A percentile compares a stretch with the other conserved stretches of the same genome.
Conservation (phyloP, 2,113 vertebrate genomes). For the Ploceus nigricollis region DNA sequence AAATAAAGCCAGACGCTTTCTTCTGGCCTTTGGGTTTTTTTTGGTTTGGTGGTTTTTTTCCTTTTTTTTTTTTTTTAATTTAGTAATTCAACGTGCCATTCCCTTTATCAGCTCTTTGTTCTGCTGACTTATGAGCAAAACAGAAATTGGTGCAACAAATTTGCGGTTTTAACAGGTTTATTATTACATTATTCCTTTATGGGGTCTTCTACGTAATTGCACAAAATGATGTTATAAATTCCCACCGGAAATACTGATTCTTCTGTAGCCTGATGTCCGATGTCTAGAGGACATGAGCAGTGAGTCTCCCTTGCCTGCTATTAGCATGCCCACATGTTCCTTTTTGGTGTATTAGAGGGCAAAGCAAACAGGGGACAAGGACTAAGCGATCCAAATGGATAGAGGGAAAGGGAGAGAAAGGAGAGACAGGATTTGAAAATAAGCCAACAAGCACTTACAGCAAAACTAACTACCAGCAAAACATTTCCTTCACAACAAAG, state of each 20-base stretch:
- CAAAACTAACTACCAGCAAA: conserved; percentile 66
- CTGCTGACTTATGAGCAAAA: conserved; percentile 69
- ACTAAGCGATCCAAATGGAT: conserved; percentile 55
- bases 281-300: conserved; percentile 65
- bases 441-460: conserved; percentile 67
- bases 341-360: conserved; percentile 63
- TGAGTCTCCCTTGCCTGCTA: conserved; percentile 34
- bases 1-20: neutral
- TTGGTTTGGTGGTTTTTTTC: neutral
- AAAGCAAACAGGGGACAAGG: conserved; percentile 49
- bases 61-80: conserved; percentile 22
- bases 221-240: conserved; percentile 76
- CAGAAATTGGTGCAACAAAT: conserved; percentile 68
- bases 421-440: conserved; percentile 64
- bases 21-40: neutral
- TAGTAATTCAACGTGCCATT: conserved; percentile 56
- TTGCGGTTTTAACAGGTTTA: conserved; percentile 66
- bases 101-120: conserved; percentile 70
- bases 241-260: conserved; percentile 59
- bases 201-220: conserved; percentile 66
- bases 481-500: conserved; percentile 73
- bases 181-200: conserved; percentile 75
- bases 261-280: conserved; percentile 2
- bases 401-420: neutral
- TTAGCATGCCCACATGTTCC: conserved; percentile 29